Evolutionary conservation across 30 jellyfish, hydroid and myxozoan species (phyloP), one percentile per base, ranked within the genome.

Genomic region (Chrysaora quinquecirrha): DNA sequence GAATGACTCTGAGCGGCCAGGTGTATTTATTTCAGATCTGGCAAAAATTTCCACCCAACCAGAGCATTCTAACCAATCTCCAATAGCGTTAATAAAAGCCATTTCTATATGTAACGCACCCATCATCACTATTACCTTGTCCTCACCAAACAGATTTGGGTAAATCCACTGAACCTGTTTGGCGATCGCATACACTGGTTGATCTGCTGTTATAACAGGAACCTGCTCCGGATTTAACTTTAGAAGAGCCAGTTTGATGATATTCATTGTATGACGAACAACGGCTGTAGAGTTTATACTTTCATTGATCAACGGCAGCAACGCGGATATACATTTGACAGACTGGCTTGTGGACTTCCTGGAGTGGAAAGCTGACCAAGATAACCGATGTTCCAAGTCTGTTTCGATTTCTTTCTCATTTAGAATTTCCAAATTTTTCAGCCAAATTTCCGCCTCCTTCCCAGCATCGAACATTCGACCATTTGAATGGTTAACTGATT

Each of bases 41-140:
- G 4, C 89, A 12, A 78, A 21, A 9, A 48, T 29, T 31, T 63
- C 75, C 2, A 78, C 88, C 89, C 89, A 78, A 3, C 88, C 89
- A 64, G 38, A 6, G 20, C 89, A 82, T 35, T 70, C 81, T 18
- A 82, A 43, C 89, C 89, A 82, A 47, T 70, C 90, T 9, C 92
- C 92, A 18, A 82, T 18, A 11, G 79, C 78, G 29, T 52, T 30
- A 11, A 82, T 29, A 32, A 35, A 31, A 16, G 88, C 81, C 83
- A 49, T 25, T 64, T 78, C 75, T 16, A 63, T 64, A 58, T 87
- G 96, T 38, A 87, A 32, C 1, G 89, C 61, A 6, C 96, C 96
- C 74, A 87, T 46, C 96, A 87, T 87, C 82, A 75, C 30, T 21
- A 86, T 22, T 12, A 73, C 34, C 50, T 86, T 54, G 22, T 60